These are phyloP conservation scores for Digitonthophagus gazella DNA, from an alignment of 2,888 invertebrate genomes.

Conservation along the genomic window DNA sequence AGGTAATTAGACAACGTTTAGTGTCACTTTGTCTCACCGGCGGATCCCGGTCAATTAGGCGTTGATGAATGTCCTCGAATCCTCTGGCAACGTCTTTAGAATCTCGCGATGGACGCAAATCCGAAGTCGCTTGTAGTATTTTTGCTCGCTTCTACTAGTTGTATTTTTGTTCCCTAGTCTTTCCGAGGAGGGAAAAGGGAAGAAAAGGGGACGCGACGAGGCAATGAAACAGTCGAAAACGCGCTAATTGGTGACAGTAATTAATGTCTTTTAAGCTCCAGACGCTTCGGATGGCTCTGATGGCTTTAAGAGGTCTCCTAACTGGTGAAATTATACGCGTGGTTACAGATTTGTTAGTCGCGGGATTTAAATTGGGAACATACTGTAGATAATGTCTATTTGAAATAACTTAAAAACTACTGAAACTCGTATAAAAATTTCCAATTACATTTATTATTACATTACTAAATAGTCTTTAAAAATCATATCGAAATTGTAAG, in stretches of 20 bases:
- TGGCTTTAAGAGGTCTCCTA: not conserved
- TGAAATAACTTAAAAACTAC: too few relatives aligned
- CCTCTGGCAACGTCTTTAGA: slow-evolving; percentile 24
- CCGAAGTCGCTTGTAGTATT: not conserved
- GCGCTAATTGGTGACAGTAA: not conserved
- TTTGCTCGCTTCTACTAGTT: not conserved
- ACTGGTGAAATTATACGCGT: not conserved
- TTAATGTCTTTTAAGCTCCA: not conserved
- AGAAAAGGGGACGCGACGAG: not conserved
- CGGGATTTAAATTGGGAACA: not conserved
- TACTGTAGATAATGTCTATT: not conserved
- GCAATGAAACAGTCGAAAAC: not conserved
- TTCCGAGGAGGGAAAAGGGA: not conserved
- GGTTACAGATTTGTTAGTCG: not conserved
- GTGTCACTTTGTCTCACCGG: slow-evolving; percentile 53
- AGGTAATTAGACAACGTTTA: slow-evolving; percentile 53
- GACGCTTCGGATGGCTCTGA: not conserved
- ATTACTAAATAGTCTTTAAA: too few relatives aligned
- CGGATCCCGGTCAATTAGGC: slow-evolving; percentile 52
- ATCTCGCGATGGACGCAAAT: not conserved
- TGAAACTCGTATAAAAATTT: too few relatives aligned
- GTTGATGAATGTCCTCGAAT: slow-evolving; percentile 50
- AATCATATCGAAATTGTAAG: too few relatives aligned
- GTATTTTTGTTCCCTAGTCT: slow-evolving; percentile 9
- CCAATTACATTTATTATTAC: too few relatives aligned